A percentile compares a stretch with the other conserved stretches of the same genome.
Conservation (phyloP, 2,113 vertebrate species). For the Tyto alba region DNA sequence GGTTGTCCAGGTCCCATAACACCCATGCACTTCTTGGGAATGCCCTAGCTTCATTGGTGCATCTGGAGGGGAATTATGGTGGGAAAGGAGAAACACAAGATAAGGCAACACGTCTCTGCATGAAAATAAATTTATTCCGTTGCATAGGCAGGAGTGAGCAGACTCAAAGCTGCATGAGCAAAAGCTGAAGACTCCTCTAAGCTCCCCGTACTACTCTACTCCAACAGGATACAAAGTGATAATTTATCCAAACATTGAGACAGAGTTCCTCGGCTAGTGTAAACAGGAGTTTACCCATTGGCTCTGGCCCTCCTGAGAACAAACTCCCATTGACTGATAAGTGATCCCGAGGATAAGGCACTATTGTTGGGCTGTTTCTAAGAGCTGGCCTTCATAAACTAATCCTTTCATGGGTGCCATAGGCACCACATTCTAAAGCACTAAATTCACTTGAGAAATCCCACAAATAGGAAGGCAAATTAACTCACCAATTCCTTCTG, state of each 20-base stretch:
- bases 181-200: background rate
- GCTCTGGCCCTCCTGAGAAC: conserved; percentile 59
- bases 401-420: conserved; percentile 58
- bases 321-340: conserved; percentile 63
- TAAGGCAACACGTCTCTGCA: fast-evolving
- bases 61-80: background rate
- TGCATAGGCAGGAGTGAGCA: background rate
- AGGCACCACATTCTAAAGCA: conserved; percentile 57
- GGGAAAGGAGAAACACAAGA: background rate
- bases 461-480: conserved; percentile 27
- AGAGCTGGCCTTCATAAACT: conserved; percentile 60
- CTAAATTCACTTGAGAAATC: conserved; percentile 56
- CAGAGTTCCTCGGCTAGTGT: conserved; percentile 1
- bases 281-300: conserved; percentile 62
- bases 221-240: conserved; percentile 44
- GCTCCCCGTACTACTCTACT: background rate
- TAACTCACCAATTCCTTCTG: background rate
- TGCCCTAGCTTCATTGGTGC: background rate
- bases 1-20: background rate
- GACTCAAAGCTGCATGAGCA: background rate
- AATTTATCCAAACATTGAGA: conserved; percentile 55
- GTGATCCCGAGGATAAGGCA: conserved; percentile 57
- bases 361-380: conserved; percentile 60
- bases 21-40: background rate
- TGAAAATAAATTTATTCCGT: background rate